Evolutionary conservation across 2,797 vertebrate genomes (phyloP).

Genomic region (Sebastes iracundus): DNA sequence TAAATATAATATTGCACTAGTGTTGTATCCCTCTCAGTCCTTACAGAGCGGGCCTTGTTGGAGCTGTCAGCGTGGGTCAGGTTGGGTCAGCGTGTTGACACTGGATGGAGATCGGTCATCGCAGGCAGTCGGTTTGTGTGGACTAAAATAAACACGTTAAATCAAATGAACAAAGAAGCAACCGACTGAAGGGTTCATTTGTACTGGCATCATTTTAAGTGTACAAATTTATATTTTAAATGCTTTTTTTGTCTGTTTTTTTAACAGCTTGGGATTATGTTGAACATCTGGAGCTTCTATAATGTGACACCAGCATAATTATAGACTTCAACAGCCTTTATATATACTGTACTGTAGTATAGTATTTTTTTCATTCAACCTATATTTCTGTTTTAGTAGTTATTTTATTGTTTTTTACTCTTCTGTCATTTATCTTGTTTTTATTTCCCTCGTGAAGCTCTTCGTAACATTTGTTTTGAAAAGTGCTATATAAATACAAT

Average conservation of each 20-base stretch:
- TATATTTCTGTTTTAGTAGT: no score
- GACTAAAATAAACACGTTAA: not conserved
- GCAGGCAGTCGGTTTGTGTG: not conserved
- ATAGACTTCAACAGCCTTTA: not conserved
- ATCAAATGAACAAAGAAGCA: not conserved
- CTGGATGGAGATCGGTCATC: not conserved
- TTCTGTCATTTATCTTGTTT: no score
- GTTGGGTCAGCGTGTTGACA: not conserved
- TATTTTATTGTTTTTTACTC: no score
- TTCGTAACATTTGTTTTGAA: no score
- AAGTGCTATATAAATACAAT: no score
- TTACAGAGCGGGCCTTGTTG: not conserved
- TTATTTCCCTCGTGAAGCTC: no score
- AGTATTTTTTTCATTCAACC: no score
- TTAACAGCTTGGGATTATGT: not conserved
- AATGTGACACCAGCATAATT: not conserved
- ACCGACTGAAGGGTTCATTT: not conserved
- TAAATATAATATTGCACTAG: slow-evolving; percentile 96
- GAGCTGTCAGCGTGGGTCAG: not conserved
- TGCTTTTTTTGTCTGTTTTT: not conserved
- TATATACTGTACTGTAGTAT: not conserved
- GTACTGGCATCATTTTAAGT: not conserved
- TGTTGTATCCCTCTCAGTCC: slow-evolving; percentile 78
- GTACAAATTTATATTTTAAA: not conserved
- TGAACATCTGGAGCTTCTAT: not conserved